Conservation (phyloP, 30 jellyfish, hydroid and myxozoan species). For the Pseudorhiza aurosa region DNA sequence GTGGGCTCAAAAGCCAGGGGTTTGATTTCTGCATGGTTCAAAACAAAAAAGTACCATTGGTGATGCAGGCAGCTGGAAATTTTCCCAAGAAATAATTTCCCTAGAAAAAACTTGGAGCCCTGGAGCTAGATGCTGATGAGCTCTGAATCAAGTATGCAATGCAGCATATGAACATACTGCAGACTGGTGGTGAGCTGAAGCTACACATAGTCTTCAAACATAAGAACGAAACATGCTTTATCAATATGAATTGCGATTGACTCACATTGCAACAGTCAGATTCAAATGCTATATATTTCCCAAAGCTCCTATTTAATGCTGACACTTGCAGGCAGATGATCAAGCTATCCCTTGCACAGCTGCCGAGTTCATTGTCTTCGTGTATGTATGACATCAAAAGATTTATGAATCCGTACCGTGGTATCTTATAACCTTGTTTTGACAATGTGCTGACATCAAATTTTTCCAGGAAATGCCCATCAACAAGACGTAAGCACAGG, state of each 20-base stretch:
- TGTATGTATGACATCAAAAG: constrained; percentile 74
- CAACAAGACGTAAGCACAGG: constrained; percentile 68
- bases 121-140: not conserved
- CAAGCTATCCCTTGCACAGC: constrained; percentile 77
- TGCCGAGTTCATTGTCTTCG: constrained; percentile 74
- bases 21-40: too few species aligned
- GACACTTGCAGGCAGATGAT: constrained; percentile 68
- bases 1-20: too few species aligned
- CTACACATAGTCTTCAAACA: not conserved
- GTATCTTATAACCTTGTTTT: constrained; percentile 81
- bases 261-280: constrained; percentile 91
- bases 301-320: constrained; percentile 45
- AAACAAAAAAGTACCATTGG: too few species aligned
- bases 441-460: constrained; percentile 49
- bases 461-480: constrained; percentile 56
- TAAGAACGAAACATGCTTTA: too few species aligned
- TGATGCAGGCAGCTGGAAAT: too few species aligned
- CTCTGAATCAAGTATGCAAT: not conserved
- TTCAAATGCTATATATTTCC: constrained; percentile 69
- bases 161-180: not conserved
- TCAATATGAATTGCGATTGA: too few species aligned
- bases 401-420: constrained; percentile 77
- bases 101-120: not conserved
- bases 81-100: too few species aligned
- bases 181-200: not conserved